Percentiles rank a stretch among this genome's conserved stretches.
These are phyloP conservation scores for Harmothoe impar DNA, from an alignment of 2,888 invertebrate species.

Conservation along the genomic window DNA sequence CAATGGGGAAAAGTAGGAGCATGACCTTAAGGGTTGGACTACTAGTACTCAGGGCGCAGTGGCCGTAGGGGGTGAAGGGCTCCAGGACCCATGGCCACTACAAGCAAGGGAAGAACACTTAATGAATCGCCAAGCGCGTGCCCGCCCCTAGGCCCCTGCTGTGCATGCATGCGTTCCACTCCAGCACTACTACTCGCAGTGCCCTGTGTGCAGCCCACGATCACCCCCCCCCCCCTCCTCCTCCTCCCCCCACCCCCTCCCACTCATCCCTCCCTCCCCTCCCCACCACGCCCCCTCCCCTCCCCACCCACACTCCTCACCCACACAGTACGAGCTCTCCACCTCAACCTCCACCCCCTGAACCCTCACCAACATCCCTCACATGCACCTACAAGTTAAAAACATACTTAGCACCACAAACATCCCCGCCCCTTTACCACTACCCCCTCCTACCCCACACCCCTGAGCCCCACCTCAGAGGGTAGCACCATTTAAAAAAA, in stretches of 20 bases:
- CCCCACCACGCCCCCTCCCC: not conserved
- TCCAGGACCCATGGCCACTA: slow-evolving; percentile 29
- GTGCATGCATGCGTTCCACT: slow-evolving; percentile 52
- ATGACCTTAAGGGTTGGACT: slow-evolving; percentile 18
- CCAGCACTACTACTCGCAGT: slow-evolving; percentile 37
- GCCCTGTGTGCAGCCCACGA: slow-evolving; percentile 18
- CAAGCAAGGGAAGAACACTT: not conserved
- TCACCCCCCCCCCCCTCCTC: not conserved
- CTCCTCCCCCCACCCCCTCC: not conserved
- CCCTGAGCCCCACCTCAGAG: not conserved
- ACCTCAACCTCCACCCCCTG: not conserved
- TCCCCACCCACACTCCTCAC: not conserved
- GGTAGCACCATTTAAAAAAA: not conserved
- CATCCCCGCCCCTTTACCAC: slow-evolving; percentile 1
- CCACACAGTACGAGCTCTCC: not conserved
- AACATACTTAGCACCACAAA: not conserved
- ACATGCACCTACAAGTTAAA: slow-evolving; percentile 10
- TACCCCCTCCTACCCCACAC: not conserved
- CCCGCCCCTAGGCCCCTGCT: slow-evolving; percentile 14
- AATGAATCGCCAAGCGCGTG: slow-evolving; percentile 22
- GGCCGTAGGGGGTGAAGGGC: slow-evolving; percentile 20
- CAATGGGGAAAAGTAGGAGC: not conserved
- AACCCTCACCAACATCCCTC: slow-evolving; percentile 8
- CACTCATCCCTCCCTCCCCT: not conserved
- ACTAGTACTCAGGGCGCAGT: not conserved